These are phyloP conservation scores for Amazona vittata DNA, from an alignment of 2,113 vertebrate genomes.

Conservation along the genomic window DNA sequence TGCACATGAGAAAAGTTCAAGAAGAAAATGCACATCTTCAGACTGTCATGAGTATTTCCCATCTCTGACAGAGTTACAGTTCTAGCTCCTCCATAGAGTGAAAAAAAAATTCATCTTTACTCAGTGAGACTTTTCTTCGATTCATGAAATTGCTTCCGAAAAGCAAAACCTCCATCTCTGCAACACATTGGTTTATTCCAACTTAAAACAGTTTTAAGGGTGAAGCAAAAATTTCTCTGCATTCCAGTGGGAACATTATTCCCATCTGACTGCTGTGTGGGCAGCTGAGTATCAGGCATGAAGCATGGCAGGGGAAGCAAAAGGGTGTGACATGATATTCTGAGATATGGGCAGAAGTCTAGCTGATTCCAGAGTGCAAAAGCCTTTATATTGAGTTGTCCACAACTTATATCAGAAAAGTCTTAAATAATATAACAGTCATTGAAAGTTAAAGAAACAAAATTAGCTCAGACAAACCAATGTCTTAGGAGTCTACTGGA, in stretches of 20 bases:
- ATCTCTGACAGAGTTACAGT: background rate
- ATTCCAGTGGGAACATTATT: background rate
- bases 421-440: background rate
- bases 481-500: background rate
- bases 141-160: background rate
- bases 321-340: background rate
- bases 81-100: background rate
- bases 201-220: background rate
- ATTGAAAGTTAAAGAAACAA: background rate
- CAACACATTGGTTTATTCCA: background rate
- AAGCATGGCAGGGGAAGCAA: background rate
- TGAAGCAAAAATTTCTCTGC: background rate
- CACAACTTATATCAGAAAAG: background rate
- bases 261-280: background rate
- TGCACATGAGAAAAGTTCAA: background rate
- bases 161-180: background rate
- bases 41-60: background rate
- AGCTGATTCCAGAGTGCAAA: background rate
- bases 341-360: background rate
- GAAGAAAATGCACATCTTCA: background rate
- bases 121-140: background rate
- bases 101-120: background rate
- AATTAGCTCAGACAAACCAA: background rate
- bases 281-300: background rate
- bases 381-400: background rate